Percentiles rank a stretch among this genome's conserved stretches.
phyloP scores from a whole-genome alignment of 2,113 vertebrate genomes.

The Antechinus flavipes region DNA sequence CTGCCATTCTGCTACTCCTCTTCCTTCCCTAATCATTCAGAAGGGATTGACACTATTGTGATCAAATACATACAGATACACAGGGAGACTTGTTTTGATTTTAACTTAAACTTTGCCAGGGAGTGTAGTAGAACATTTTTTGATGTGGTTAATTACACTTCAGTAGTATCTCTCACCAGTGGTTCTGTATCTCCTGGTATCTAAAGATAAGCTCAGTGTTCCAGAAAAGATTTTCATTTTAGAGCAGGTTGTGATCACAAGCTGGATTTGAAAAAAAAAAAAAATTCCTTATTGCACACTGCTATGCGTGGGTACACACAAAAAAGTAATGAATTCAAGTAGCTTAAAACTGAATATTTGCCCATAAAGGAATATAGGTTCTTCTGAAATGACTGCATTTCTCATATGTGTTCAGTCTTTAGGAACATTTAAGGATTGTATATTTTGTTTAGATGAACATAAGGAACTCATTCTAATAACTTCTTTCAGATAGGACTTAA shows the following conservation, averaged over 20 bases:
- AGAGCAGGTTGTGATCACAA: conserved; percentile 2
- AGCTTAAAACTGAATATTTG: neutral
- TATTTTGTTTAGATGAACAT: neutral
- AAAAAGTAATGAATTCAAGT: neutral
- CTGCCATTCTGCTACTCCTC: neutral
- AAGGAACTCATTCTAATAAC: conserved; percentile 22
- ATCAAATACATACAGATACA: conserved; percentile 27
- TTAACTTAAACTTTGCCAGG: neutral
- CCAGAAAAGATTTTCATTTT: conserved; percentile 13
- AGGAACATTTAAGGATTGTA: neutral
- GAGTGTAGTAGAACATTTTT: neutral
- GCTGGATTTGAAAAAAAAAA: neutral
- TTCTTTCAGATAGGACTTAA: conserved; percentile 5
- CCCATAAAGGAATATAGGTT: neutral
- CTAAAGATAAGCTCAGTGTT: neutral
- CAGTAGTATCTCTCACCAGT: neutral
- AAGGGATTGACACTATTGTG: conserved; percentile 17
- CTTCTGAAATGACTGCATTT: neutral
- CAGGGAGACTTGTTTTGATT: neutral
- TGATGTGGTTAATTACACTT: neutral
- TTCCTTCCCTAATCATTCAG: conserved; percentile 11
- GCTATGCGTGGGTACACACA: neutral
- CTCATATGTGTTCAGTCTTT: neutral
- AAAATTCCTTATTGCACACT: neutral
- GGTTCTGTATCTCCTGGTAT: neutral